Evolutionary conservation across 2,113 vertebrate genomes (phyloP).

Genomic region (Sakesphorus luctuosus): DNA sequence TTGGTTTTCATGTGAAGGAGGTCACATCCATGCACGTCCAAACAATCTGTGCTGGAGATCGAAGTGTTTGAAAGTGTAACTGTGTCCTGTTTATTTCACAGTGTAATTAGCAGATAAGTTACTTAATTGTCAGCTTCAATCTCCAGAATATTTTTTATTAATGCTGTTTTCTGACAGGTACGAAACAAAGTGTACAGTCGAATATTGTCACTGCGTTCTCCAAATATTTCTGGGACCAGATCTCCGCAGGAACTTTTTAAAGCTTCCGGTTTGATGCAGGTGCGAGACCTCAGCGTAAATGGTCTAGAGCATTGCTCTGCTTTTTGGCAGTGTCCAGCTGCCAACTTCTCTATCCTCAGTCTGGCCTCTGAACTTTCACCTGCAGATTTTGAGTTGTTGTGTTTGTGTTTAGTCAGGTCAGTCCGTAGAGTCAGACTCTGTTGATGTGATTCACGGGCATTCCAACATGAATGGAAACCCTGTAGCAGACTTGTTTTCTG

Average conservation of each 20-base stretch:
- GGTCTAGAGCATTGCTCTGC: not conserved
- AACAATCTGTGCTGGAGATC: not conserved
- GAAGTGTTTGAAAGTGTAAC: not conserved
- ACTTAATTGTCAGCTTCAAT: not conserved
- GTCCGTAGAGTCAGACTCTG: not conserved
- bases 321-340: not conserved
- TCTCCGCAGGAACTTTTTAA: slow-evolving; percentile 95
- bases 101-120: not conserved
- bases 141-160: not conserved
- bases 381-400: not conserved
- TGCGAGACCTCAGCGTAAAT: slow-evolving; percentile 42
- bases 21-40: not conserved
- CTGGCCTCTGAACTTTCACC: not conserved
- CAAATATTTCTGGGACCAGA: slow-evolving; percentile 87
- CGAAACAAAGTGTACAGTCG: slow-evolving; percentile 94
- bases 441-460: not conserved
- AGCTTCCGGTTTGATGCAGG: slow-evolving; percentile 94
- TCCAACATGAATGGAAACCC: not conserved
- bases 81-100: not conserved
- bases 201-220: slow-evolving; percentile 88
- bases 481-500: not conserved
- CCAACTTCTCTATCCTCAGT: not conserved
- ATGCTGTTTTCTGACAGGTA: slow-evolving; percentile 74
- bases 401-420: not conserved
- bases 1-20: not conserved